Conservation (phyloP, 2,113 vertebrate species). For the Daubentonia madagascariensis region DNA sequence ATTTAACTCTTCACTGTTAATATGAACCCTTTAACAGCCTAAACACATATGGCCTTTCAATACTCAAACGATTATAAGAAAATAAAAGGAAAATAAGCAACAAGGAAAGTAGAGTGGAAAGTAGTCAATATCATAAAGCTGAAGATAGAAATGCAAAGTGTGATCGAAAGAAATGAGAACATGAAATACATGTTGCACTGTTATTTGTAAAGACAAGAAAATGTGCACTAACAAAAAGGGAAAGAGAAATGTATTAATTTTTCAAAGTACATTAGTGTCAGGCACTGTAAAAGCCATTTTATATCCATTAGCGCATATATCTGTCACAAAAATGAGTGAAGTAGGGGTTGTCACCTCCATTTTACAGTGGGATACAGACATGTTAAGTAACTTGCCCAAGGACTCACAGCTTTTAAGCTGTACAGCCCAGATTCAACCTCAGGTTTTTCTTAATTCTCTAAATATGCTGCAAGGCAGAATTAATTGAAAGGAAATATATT, state of each 20-base stretch:
- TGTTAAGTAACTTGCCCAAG: not conserved
- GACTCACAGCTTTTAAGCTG: not conserved
- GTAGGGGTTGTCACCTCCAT: not conserved
- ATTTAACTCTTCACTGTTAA: not conserved
- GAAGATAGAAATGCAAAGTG: not conserved
- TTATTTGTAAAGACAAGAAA: not conserved
- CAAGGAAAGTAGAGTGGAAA: not conserved
- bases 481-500: not conserved
- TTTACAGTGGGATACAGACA: not conserved
- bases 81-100: not conserved
- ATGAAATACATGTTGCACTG: not conserved
- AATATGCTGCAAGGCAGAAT: not conserved
- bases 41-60: not conserved
- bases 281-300: not conserved
- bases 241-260: not conserved
- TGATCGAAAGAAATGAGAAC: not conserved
- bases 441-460: not conserved
- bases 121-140: not conserved
- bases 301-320: not conserved
- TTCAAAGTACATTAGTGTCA: not conserved
- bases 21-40: not conserved
- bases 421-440: not conserved
- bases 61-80: not conserved
- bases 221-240: not conserved
- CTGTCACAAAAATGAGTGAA: not conserved